phyloP scores from a whole-genome alignment of 2,888 invertebrate species.

The Peribatodes rhomboidaria region DNA sequence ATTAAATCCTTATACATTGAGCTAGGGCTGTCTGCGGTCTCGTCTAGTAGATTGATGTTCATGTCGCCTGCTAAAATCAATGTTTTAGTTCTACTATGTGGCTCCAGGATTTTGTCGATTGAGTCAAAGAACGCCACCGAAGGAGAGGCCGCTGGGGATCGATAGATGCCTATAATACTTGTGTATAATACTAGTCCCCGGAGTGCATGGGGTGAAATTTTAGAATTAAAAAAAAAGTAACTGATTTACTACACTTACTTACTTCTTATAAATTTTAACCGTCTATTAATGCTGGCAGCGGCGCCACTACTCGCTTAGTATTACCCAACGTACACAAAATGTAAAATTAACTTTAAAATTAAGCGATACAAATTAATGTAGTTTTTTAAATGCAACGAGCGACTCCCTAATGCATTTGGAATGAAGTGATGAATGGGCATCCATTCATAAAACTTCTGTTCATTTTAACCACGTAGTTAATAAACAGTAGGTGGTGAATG shows the following conservation, averaged over 20 bases:
- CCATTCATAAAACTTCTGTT: slow-evolving; percentile 56
- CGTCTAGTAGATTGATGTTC: not conserved
- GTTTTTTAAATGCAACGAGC: slow-evolving; percentile 43
- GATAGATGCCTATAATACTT: slow-evolving; percentile 9
- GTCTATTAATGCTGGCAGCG: not conserved
- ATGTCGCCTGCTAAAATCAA: not conserved
- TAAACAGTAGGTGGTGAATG: slow-evolving; percentile 70
- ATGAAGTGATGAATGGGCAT: slow-evolving; percentile 56
- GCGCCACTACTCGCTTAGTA: slow-evolving; percentile 7
- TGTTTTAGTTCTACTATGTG: not conserved
- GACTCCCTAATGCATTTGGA: slow-evolving; percentile 46
- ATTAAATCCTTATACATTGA: not conserved
- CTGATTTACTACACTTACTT: too few species aligned
- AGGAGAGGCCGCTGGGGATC: slow-evolving; percentile 1
- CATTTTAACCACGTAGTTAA: slow-evolving; percentile 52
- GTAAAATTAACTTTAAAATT: slow-evolving; percentile 33
- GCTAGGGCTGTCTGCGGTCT: not conserved
- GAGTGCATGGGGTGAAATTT: too few species aligned
- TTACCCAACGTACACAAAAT: slow-evolving; percentile 28
- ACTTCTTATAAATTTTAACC: too few species aligned
- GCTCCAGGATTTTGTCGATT: not conserved
- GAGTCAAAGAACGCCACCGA: not conserved
- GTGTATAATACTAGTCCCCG: too few species aligned
- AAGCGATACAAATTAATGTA: slow-evolving; percentile 32
- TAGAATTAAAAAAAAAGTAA: too few species aligned